phyloP scores from a whole-genome alignment of 2,113 vertebrate species.

The Macaca mulatta region DNA sequence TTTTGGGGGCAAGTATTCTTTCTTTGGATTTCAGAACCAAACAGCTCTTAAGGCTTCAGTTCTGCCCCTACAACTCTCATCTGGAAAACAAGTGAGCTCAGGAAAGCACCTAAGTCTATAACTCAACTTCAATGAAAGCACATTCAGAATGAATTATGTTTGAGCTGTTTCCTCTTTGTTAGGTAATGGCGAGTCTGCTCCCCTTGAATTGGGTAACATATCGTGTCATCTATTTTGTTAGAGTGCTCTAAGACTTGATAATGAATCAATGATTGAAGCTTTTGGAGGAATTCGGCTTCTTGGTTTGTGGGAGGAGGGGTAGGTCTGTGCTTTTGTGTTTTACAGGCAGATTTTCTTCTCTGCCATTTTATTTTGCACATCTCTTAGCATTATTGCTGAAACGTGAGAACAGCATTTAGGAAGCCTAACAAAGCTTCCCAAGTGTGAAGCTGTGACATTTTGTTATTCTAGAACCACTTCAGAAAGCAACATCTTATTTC shows the following conservation, averaged over 20 bases:
- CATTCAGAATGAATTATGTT: not conserved
- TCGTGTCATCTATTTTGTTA: not conserved
- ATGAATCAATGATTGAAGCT: not conserved
- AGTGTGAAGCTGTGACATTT: conserved; percentile 59
- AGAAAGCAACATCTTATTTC: conserved; percentile 65
- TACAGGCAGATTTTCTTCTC: conserved; percentile 8
- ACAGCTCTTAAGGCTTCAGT: not conserved
- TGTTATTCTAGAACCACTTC: conserved; percentile 58
- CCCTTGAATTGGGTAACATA: not conserved
- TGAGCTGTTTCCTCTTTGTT: not conserved
- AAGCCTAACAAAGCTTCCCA: conserved; percentile 68
- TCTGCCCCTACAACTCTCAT: not conserved
- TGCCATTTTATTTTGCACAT: conserved; percentile 68
- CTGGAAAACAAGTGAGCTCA: not conserved
- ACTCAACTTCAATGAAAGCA: not conserved
- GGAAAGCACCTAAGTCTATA: not conserved
- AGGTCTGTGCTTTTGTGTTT: not conserved
- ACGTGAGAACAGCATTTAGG: conserved; percentile 65
- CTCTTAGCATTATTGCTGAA: conserved; percentile 71
- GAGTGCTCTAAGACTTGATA: not conserved
- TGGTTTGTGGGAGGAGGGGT: not conserved
- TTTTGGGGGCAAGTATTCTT: not conserved
- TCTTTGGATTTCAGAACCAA: conserved; percentile 26
- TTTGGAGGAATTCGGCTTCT: not conserved
- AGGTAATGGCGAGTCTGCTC: not conserved